A percentile compares a stretch with the other conserved stretches of the same genome.
phyloP scores from a whole-genome alignment of 2,113 vertebrate genomes.

The Crocuta crocuta region DNA sequence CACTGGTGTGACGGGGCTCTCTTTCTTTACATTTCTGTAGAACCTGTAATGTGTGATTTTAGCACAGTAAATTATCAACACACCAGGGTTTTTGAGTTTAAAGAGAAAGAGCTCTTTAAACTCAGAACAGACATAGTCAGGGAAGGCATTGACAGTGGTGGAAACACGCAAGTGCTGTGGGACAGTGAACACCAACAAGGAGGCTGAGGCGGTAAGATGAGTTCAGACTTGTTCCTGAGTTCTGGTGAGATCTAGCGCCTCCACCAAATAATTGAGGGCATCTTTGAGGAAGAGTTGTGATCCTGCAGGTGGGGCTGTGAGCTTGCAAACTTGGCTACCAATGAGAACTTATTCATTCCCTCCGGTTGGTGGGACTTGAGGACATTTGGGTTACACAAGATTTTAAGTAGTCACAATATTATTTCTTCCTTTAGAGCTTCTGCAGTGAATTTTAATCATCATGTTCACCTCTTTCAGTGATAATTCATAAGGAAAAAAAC shows the following conservation, averaged over 20 bases:
- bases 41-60: neutral
- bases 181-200: neutral
- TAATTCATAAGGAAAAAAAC: conserved; percentile 14
- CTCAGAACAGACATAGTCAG: neutral
- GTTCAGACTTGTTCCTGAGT: neutral
- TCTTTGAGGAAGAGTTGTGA: neutral
- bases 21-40: neutral
- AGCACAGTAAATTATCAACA: neutral
- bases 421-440: neutral
- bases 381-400: neutral
- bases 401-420: neutral
- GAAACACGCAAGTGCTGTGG: neutral
- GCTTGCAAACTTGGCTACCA: neutral
- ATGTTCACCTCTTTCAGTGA: neutral
- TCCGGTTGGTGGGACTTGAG: neutral
- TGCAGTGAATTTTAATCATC: conserved; percentile 8
- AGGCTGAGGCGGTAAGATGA: neutral
- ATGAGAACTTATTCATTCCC: neutral
- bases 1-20: neutral
- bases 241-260: neutral
- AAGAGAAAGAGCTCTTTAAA: neutral
- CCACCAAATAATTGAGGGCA: neutral
- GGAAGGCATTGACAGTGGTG: neutral
- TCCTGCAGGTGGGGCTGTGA: neutral
- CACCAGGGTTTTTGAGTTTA: neutral